phyloP scores from a whole-genome alignment of 2,797 vertebrate genomes.

The Paguma larvata region DNA sequence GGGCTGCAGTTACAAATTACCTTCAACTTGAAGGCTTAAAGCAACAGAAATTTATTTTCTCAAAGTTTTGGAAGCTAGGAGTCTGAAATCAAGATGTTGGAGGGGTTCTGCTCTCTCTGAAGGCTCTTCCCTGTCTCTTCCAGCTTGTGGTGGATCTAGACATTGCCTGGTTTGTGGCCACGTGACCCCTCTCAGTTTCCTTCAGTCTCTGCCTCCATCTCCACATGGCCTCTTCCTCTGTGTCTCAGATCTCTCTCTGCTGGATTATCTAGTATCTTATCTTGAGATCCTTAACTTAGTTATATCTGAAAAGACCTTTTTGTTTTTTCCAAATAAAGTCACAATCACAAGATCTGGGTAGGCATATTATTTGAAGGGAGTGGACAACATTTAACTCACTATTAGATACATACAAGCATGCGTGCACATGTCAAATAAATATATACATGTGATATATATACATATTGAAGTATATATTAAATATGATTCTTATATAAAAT shows the following conservation, averaged over 20 bases:
- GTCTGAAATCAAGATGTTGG: background rate
- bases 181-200: background rate
- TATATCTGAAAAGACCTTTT: background rate
- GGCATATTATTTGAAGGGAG: background rate
- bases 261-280: background rate
- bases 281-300: background rate
- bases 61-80: background rate
- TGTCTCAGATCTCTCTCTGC: too few relatives aligned
- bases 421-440: background rate
- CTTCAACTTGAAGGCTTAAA: background rate
- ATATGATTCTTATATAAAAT: background rate
- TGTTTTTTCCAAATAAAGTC: background rate
- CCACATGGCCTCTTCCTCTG: background rate
- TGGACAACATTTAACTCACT: background rate
- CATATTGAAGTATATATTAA: background rate
- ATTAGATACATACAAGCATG: background rate
- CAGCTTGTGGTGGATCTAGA: background rate
- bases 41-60: background rate
- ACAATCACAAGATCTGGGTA: background rate
- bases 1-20: background rate
- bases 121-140: background rate
- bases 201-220: background rate
- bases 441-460: background rate
- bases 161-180: background rate
- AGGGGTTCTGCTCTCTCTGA: background rate